Percentiles rank a stretch among this genome's conserved stretches.
These are phyloP conservation scores for Cirrhinus molitorella DNA, from an alignment of 2,797 vertebrate species.

Conservation along the genomic window DNA sequence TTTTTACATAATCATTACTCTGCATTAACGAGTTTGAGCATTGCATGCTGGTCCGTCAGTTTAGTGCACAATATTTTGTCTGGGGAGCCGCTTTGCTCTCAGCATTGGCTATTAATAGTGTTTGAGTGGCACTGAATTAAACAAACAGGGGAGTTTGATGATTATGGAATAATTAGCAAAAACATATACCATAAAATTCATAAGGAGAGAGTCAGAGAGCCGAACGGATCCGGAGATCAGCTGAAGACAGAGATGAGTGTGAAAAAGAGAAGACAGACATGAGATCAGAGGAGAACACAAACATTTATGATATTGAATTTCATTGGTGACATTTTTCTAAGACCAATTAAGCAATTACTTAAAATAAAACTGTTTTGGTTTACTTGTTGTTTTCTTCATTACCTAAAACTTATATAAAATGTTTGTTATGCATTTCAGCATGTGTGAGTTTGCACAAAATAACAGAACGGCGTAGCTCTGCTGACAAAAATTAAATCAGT, in stretches of 20 bases:
- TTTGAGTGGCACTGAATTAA: background rate
- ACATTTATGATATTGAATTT: background rate
- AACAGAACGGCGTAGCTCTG: background rate
- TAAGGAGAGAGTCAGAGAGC: background rate
- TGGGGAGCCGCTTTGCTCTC: background rate
- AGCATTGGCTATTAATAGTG: background rate
- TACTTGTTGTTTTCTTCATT: background rate
- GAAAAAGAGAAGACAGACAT: background rate
- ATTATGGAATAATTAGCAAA: background rate
- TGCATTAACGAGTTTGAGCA: background rate
- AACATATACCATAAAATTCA: background rate
- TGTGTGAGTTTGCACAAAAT: background rate
- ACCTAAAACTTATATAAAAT: background rate
- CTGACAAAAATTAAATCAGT: background rate
- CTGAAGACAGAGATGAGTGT: background rate
- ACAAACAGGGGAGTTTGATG: background rate
- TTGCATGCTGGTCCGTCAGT: background rate
- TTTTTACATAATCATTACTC: background rate
- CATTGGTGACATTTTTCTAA: background rate
- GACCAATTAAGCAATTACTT: background rate
- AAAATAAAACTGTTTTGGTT: background rate
- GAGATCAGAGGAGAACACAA: background rate
- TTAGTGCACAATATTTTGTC: background rate
- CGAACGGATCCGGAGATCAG: background rate
- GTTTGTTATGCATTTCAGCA: background rate